Percentiles rank a stretch among this genome's conserved stretches.
Conservation (phyloP, 2,797 vertebrate genomes). For the Loriculus beryllinus region DNA sequence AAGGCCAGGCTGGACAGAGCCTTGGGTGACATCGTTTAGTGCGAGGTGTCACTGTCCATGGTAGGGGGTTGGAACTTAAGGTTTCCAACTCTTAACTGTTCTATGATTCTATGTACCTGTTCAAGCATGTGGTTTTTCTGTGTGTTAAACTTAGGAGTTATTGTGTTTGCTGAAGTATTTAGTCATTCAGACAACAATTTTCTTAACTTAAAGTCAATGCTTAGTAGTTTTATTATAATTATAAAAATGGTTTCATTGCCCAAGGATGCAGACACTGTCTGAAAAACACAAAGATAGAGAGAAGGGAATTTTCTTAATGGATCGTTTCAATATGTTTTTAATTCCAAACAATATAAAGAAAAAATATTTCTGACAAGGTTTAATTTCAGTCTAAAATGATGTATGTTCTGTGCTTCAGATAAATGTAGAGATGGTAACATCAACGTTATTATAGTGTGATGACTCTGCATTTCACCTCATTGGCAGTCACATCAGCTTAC, state of each 20-base stretch:
- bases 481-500: constrained; percentile 1
- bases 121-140: neutral
- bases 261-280: constrained; percentile 68
- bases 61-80: too few species aligned
- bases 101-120: constrained; percentile 20
- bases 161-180: constrained; percentile 61
- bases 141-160: constrained; percentile 51
- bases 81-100: too few species aligned
- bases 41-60: neutral
- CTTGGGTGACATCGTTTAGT: neutral
- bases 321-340: constrained; percentile 72
- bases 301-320: constrained; percentile 71
- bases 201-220: constrained; percentile 75
- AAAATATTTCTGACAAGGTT: constrained; percentile 62
- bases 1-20: neutral
- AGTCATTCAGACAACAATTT: constrained; percentile 69
- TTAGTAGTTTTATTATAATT: constrained; percentile 74
- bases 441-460: neutral
- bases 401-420: neutral
- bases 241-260: constrained; percentile 75
- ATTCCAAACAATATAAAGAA: constrained; percentile 74
- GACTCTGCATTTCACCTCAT: neutral
- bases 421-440: neutral
- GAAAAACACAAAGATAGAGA: constrained; percentile 50
- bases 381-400: constrained; percentile 61